Conservation (phyloP, 2,888 invertebrate genomes). For the Calameuta filiformis region DNA sequence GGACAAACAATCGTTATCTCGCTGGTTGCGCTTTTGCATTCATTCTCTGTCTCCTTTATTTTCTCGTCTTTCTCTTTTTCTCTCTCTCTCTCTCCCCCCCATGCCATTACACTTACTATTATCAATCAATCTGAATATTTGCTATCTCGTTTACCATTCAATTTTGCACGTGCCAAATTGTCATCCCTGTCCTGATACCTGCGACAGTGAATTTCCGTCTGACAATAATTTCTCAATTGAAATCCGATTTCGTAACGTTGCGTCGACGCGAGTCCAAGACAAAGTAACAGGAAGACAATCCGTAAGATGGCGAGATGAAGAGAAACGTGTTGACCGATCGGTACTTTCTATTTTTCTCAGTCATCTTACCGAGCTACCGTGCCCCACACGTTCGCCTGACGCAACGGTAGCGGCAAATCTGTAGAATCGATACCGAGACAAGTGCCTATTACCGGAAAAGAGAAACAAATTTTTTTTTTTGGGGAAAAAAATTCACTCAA, state of each 20-base stretch:
- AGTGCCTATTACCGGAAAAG: background rate
- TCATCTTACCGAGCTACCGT: background rate
- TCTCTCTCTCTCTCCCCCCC: background rate
- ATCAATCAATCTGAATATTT: background rate
- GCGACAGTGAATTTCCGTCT: background rate
- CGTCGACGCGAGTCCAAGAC: background rate
- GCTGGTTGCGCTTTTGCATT: constrained; percentile 10
- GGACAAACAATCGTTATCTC: constrained; percentile 15
- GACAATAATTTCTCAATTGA: background rate
- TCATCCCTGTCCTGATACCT: background rate
- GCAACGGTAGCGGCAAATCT: background rate
- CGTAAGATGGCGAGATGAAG: background rate
- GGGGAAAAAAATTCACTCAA: background rate
- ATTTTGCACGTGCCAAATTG: background rate
- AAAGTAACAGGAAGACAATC: background rate
- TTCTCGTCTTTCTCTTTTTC: background rate
- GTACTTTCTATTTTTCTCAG: background rate
- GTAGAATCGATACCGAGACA: background rate
- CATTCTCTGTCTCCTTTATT: background rate
- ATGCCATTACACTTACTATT: constrained; percentile 11
- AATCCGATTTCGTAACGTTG: background rate
- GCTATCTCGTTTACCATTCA: background rate
- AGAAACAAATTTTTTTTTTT: too few species aligned
- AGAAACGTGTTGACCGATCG: background rate
- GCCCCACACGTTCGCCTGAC: background rate